phyloP scores from a whole-genome alignment of 2,113 vertebrate species.

The Camelus bactrianus region DNA sequence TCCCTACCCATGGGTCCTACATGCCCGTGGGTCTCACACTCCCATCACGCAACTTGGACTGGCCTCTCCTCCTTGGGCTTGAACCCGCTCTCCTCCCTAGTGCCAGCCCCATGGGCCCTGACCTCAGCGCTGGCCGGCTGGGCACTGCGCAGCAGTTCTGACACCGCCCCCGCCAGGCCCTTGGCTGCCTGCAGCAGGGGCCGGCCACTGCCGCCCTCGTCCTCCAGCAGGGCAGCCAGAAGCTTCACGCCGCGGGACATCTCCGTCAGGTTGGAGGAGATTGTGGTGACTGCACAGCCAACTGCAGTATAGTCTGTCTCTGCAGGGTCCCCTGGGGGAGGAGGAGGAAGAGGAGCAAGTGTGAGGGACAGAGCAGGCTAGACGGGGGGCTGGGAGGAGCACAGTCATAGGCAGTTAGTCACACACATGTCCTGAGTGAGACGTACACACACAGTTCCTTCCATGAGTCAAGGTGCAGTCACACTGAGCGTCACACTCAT shows the following conservation, averaged over 20 bases:
- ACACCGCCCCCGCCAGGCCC: conserved; percentile 94
- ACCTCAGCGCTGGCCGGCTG: conserved; percentile 95
- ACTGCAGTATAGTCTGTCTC: conserved; percentile 98
- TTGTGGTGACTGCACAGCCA: conserved; percentile 97
- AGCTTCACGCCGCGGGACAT: conserved; percentile 99
- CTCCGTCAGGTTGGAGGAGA: conserved; percentile 99
- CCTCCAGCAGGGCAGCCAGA: conserved; percentile 96
- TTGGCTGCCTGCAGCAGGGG: conserved; percentile 96
- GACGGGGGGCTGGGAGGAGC: neutral
- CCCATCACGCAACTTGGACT: conserved; percentile 44
- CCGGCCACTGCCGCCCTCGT: conserved; percentile 94
- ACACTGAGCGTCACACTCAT: neutral
- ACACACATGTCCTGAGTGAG: neutral
- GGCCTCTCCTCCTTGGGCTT: neutral
- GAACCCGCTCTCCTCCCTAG: neutral
- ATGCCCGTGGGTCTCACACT: neutral
- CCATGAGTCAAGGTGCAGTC: conserved; percentile 26
- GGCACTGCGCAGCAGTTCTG: conserved; percentile 95
- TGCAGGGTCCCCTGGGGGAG: conserved; percentile 93
- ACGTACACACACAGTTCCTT: neutral
- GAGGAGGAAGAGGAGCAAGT: neutral
- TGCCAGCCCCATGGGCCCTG: neutral
- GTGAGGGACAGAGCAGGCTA: neutral
- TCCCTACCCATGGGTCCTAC: neutral
- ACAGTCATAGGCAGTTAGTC: neutral